Base-by-base conservation (phyloP, 2,888 invertebrate species). In the Folsomia candida region DNA sequence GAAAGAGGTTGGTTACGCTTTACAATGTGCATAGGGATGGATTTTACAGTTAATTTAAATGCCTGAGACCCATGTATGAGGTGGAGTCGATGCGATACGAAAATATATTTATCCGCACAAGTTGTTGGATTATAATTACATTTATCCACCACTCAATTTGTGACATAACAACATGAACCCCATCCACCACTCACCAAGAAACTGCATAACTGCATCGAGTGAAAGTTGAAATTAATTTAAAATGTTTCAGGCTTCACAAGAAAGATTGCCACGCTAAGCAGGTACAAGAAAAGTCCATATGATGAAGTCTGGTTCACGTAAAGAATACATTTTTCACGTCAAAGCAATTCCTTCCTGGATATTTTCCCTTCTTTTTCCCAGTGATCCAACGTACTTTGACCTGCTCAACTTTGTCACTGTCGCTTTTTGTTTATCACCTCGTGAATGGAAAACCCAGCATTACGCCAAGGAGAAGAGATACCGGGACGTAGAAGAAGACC, bases 351-450 rank as follows among this genome's bases (percentile, higher is more conserved):
- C 57, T 25, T 24, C 25, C 4, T 24, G 25, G 22, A 59, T 26
- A 25, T 59, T 59, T 24, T 24, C 57, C n/a, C 57, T 57, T 37
- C 18, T 60, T 11, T 22, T 60, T n/a, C 26, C 18, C 25, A 6
- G 60, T 25, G 25, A n/a, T 25, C 18, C 60, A 6, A 25, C 22
- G n/a, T 62, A 62, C 37, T 62, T 62, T 29, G n/a, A 29, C 62
- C 62, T 18, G 11, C 59, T 11, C 59, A n/a, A 65, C 28, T 57
- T 65, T 65, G 65, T 54, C 65, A 65, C 25, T 65, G 65, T 65
- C 65, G 27, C 27, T 65, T 51, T 27, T 65, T 54, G 54, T 65
- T 65, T 65, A 54, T 65, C 65, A 26, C 54, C 22, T 54, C 54
- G 6, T 54, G 54, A 47, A n/a, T 20, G 22, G 22, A 54, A 54